These are phyloP conservation scores for Abscondita cerata DNA, from an alignment of 2,888 invertebrate species.

Conservation along the genomic window DNA sequence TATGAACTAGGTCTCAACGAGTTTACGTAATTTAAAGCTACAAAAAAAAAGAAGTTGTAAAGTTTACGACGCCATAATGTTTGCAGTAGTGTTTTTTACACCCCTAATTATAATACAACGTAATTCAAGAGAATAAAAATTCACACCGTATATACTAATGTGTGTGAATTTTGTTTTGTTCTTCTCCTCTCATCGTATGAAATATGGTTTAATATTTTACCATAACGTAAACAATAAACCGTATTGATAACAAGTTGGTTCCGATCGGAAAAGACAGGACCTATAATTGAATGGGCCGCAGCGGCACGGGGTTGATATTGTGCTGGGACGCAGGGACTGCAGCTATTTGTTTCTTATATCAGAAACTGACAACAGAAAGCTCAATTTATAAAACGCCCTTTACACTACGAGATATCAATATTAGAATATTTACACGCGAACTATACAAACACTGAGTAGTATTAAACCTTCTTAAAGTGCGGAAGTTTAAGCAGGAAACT, in stretches of 20 bases:
- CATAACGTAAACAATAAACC: constrained; percentile 41
- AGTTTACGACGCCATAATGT: too few species aligned
- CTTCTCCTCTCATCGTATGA: neutral
- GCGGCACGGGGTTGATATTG: constrained; percentile 51
- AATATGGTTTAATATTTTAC: constrained; percentile 22
- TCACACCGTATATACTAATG: too few species aligned
- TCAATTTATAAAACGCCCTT: constrained; percentile 33
- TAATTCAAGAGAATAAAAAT: too few species aligned
- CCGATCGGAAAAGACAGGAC: constrained; percentile 34
- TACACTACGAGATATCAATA: constrained; percentile 16
- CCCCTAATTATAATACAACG: too few species aligned
- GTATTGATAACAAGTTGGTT: constrained; percentile 44
- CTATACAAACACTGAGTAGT: neutral
- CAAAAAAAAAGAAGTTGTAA: too few species aligned
- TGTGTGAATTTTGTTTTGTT: too few species aligned
- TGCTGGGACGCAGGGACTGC: constrained; percentile 56
- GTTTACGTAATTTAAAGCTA: too few species aligned
- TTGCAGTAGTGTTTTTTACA: too few species aligned
- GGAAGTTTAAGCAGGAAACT: constrained; percentile 39
- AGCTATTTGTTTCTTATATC: constrained; percentile 54
- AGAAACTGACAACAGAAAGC: constrained; percentile 44
- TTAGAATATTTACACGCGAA: constrained; percentile 17
- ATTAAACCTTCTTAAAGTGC: constrained; percentile 21
- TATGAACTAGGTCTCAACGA: too few species aligned
- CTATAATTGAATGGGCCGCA: constrained; percentile 45